These are phyloP conservation scores for Eilema griseolum DNA, from an alignment of 2,888 invertebrate genomes.

Conservation along the genomic window DNA sequence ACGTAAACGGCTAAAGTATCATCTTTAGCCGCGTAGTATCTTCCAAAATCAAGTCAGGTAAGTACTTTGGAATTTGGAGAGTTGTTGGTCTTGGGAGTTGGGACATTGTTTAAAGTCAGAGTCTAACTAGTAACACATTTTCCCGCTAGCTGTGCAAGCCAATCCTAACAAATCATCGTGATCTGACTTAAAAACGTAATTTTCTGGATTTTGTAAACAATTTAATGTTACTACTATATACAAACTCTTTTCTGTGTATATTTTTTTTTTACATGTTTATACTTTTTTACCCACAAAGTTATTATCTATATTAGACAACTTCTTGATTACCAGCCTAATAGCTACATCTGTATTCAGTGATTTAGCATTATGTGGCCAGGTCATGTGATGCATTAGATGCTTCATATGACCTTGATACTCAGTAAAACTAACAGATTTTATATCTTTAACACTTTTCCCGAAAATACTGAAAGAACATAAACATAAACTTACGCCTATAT, in stretches of 20 bases:
- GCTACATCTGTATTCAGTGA: neutral
- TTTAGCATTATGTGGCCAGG: neutral
- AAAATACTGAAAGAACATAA: neutral
- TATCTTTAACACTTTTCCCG: neutral
- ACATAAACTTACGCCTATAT: no score
- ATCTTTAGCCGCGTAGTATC: no score
- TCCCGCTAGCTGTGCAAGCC: no score
- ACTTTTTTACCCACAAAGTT: neutral
- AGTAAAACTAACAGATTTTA: neutral
- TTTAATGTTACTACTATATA: neutral
- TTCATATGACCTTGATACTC: neutral
- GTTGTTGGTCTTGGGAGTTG: no score
- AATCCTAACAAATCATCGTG: neutral
- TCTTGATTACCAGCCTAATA: neutral
- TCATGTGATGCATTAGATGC: conserved; percentile 4
- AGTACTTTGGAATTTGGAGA: no score
- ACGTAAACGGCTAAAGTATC: no score
- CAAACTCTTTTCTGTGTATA: conserved; percentile 2
- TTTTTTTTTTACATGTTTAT: neutral
- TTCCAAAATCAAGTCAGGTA: no score
- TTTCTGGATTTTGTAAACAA: conserved; percentile 2
- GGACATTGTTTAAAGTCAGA: no score
- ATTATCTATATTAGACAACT: conserved; percentile 2
- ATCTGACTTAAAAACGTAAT: neutral
- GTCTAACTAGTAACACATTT: no score